Base-by-base conservation (phyloP, 2,797 vertebrate species). In the Phataginus tetradactyla region DNA sequence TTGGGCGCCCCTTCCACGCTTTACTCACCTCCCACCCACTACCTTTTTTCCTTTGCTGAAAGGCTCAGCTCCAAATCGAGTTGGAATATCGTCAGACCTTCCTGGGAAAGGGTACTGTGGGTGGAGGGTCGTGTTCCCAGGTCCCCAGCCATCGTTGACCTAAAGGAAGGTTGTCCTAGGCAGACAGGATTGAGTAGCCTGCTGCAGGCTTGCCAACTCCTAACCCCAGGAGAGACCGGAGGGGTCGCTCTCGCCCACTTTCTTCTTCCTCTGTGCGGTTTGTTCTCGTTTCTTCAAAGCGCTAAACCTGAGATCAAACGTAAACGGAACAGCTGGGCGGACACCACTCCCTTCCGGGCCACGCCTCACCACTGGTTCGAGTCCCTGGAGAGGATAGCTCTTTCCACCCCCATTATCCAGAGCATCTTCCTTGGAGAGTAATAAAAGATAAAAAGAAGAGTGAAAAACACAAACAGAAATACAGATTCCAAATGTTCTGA, bases 271-370 rank as follows among this genome's bases (percentile, higher is more conserved):
- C 78, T 34, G 63, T 51, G 39, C 11, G 0, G 49, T 20, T 23
- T 8, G 75, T 83, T 86, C 71, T 42, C 32, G 4, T 55, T 59
- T 89, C 93, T 95, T 94, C 94, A 96, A 97, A 97, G 92, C 37
- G 9, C 75, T 53, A 53, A 91, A 79, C 77, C 86, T 89, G 80
- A 69, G 94, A 88, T 96, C 95, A 91, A 94, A 94, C 13, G 49
- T 53, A 34, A 96, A 95, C 37, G 15, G 91, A 97, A 95, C 96
- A 97, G 96, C 95, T 96, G 97, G 66, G 71, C 96, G 66, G 91
- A 96, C 32, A 69, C 88, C 92, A 89, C 96, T 90, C 88, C 83
- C 68, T 97, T 97, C 92, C 92, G 23, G 55, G 57, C 84, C 79
- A 69, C 90, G 81, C 59, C 61, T 88, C 45, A 83, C 57, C 86